Conservation (phyloP, 2,888 invertebrate genomes). For the Phalangium opilio region DNA sequence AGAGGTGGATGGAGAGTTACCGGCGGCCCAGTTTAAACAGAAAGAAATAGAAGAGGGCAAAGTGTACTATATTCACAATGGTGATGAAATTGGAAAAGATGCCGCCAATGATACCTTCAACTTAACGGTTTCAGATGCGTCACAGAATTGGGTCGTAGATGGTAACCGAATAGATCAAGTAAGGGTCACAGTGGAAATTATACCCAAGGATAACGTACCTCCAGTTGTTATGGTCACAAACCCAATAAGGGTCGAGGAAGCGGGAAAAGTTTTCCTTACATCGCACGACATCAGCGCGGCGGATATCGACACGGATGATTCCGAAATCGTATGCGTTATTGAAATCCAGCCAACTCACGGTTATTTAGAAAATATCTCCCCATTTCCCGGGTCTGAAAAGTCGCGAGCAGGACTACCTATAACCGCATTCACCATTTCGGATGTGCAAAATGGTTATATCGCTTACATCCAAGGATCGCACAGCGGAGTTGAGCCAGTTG, state of each 20-base stretch:
- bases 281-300: conserved; percentile 25
- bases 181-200: conserved; percentile 24
- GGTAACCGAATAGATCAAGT: conserved; percentile 25
- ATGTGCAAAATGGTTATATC: conserved; percentile 25
- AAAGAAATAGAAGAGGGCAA: conserved; percentile 23
- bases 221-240: conserved; percentile 24
- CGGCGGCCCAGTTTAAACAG: conserved; percentile 27
- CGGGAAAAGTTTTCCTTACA: conserved; percentile 25
- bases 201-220: conserved; percentile 28
- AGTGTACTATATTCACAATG: conserved; percentile 27
- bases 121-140: conserved; percentile 25
- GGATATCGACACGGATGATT: conserved; percentile 28
- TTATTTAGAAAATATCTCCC: conserved; percentile 29
- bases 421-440: conserved; percentile 27
- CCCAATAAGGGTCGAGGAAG: conserved; percentile 26
- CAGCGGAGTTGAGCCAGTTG: conserved; percentile 28
- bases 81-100: conserved; percentile 27
- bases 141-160: conserved; percentile 24
- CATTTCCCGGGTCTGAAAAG: conserved; percentile 28
- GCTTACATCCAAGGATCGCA: conserved; percentile 33
- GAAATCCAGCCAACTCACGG: conserved; percentile 27
- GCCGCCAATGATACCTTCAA: conserved; percentile 25
- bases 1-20: conserved; percentile 19
- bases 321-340: conserved; percentile 27
- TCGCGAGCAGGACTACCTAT: conserved; percentile 26